These are phyloP conservation scores for Eumerus sabulonum DNA, from an alignment of 2,888 invertebrate genomes.

Conservation along the genomic window DNA sequence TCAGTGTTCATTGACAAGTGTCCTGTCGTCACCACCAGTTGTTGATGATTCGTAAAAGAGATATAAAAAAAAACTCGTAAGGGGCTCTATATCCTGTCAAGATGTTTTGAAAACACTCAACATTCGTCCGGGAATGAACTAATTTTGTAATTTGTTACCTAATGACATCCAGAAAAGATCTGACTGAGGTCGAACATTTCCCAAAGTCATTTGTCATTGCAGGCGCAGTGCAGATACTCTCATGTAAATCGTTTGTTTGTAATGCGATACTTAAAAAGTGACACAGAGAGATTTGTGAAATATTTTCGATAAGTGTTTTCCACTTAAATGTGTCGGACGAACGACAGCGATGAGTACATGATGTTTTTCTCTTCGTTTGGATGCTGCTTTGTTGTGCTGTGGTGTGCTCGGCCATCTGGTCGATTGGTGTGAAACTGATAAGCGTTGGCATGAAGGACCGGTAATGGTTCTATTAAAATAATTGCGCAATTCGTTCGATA, in stretches of 20 bases:
- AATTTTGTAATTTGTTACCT: slow-evolving; percentile 46
- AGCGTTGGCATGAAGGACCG: background rate
- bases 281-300: slow-evolving; percentile 47
- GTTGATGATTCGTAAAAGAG: slow-evolving; percentile 2
- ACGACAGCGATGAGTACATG: slow-evolving; percentile 13
- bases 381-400: slow-evolving; percentile 4
- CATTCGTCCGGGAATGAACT: slow-evolving; percentile 8
- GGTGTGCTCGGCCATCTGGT: slow-evolving; percentile 44
- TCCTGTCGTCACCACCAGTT: slow-evolving; percentile 34
- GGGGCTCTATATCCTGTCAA: slow-evolving; percentile 72
- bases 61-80: background rate
- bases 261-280: slow-evolving; percentile 59
- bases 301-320: slow-evolving; percentile 49
- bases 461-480: slow-evolving; percentile 34
- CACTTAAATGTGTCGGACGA: slow-evolving; percentile 28
- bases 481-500: too few species aligned
- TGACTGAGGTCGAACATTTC: slow-evolving; percentile 37
- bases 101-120: slow-evolving; percentile 73
- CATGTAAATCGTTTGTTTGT: slow-evolving; percentile 15
- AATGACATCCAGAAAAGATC: slow-evolving; percentile 32
- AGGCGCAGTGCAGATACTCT: slow-evolving; percentile 24
- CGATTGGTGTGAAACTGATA: slow-evolving; percentile 39
- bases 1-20: slow-evolving; percentile 34
- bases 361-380: slow-evolving; percentile 1
- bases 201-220: slow-evolving; percentile 49